Evolutionary conservation across 2,113 vertebrate species (phyloP).

Genomic region (Pseudorhombus dupliciocellatus): DNA sequence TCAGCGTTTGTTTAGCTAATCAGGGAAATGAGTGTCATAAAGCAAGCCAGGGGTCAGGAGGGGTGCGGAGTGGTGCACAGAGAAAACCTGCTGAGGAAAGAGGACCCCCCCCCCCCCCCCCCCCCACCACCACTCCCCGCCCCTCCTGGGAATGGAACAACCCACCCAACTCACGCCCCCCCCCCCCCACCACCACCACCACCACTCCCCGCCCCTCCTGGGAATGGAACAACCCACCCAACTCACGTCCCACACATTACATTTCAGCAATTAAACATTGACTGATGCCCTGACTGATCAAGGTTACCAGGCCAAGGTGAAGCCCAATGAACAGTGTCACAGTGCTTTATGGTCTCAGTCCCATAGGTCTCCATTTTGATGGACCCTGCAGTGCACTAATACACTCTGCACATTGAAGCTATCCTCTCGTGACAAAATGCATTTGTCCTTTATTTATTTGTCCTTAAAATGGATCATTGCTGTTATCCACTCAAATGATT

Average conservation of each 20-base stretch:
- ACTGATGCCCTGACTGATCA: constrained; percentile 77
- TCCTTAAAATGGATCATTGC: background rate
- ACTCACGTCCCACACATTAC: constrained; percentile 42
- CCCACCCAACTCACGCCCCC: constrained; percentile 22
- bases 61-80: constrained; percentile 3
- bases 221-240: constrained; percentile 39
- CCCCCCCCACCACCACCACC: too few species aligned
- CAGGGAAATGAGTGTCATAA: constrained; percentile 73
- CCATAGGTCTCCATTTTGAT: constrained; percentile 36
- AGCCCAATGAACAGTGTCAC: constrained; percentile 69
- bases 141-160: constrained; percentile 41
- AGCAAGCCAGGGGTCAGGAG: constrained; percentile 51
- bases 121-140: too few species aligned
- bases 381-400: constrained; percentile 39
- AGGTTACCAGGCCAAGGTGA: constrained; percentile 79
- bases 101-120: constrained; percentile 2
- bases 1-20: constrained; percentile 76
- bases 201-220: too few species aligned
- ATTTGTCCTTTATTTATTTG: too few species aligned
- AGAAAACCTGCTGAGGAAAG: constrained; percentile 27
- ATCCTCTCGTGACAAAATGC: constrained; percentile 27
- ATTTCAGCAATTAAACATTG: constrained; percentile 76
- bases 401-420: constrained; percentile 30
- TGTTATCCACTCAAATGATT: background rate
- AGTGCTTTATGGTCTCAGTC: constrained; percentile 71